Evolutionary conservation across 2,113 vertebrate genomes (phyloP).

Genomic region (Fulica atra): DNA sequence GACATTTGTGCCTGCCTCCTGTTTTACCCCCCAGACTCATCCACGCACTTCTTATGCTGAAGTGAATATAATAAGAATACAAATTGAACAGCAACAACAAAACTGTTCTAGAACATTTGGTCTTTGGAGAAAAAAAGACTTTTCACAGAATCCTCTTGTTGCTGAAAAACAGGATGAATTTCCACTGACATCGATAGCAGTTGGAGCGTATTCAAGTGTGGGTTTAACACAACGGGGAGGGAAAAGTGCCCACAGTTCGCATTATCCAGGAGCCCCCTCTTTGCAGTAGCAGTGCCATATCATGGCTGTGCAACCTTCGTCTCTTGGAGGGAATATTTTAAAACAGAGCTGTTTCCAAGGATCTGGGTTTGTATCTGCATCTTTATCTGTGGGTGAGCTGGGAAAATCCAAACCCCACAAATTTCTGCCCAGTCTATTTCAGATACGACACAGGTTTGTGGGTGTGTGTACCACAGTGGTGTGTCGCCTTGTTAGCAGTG

Average conservation of each 20-base stretch:
- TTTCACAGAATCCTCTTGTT: background rate
- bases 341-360: background rate
- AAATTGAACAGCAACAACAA: constrained; percentile 7
- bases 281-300: background rate
- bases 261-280: background rate
- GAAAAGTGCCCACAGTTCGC: background rate
- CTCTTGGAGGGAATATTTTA: background rate
- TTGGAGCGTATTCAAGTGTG: background rate
- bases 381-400: background rate
- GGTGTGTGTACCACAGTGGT: background rate
- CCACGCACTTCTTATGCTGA: background rate
- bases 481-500: background rate
- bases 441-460: background rate
- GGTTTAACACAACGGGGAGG: background rate
- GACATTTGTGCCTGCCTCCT: constrained; percentile 26
- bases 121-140: background rate
- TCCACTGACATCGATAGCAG: background rate
- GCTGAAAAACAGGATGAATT: background rate
- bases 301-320: background rate
- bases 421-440: background rate
- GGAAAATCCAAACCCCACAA: background rate
- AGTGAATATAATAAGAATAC: constrained; percentile 7
- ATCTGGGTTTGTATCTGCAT: background rate
- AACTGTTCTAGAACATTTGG: background rate
- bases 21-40: background rate